A percentile compares a stretch with the other conserved stretches of the same genome.
Conservation (phyloP, 2,113 vertebrate species). For the Coptodon rendalli region DNA sequence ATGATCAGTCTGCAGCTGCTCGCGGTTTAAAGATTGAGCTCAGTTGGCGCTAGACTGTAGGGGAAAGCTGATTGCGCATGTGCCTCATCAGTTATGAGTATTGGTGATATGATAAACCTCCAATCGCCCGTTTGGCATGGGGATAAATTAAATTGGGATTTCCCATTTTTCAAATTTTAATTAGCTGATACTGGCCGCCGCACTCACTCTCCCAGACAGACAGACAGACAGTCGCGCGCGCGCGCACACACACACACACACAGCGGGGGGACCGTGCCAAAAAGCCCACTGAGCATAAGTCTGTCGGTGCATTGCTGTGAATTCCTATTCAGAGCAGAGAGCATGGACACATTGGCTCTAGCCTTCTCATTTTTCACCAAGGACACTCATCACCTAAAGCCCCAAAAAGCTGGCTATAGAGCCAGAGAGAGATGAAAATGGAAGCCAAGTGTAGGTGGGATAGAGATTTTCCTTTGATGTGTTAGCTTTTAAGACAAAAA, state of each 20-base stretch:
- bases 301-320: neutral
- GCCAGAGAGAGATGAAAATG: neutral
- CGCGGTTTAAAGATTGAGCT: constrained; percentile 33
- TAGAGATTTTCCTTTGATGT: constrained; percentile 1
- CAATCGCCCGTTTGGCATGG: neutral
- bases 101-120: neutral
- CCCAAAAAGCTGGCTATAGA: neutral
- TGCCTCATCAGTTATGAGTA: neutral
- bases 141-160: neutral
- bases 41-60: constrained; percentile 19
- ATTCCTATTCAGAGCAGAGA: neutral
- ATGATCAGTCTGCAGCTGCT: constrained; percentile 27
- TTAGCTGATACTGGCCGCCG: neutral
- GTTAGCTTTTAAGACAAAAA: neutral
- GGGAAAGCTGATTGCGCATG: constrained; percentile 36
- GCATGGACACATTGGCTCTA: neutral
- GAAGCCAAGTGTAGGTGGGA: neutral
- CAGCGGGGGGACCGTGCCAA: neutral
- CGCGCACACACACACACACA: neutral
- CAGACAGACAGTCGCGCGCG: neutral
- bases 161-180: neutral
- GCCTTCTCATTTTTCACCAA: neutral
- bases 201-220: neutral
- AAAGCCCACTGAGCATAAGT: neutral
- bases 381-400: neutral